phyloP scores from a whole-genome alignment of 2,797 vertebrate genomes.

The Anisognathus igniventris region DNA sequence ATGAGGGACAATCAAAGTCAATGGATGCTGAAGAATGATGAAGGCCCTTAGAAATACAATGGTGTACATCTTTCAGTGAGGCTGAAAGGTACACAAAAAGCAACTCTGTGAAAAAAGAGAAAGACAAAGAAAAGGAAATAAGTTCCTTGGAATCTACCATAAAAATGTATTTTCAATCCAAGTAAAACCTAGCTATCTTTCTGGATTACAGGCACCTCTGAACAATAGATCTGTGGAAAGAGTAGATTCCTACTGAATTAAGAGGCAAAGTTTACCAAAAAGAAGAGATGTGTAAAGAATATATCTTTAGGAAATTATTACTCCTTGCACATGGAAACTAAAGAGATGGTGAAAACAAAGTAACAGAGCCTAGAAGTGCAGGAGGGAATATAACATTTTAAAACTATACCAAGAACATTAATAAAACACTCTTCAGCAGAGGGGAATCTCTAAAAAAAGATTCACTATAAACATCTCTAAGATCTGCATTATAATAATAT shows the following conservation, averaged over 20 bases:
- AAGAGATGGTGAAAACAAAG: background rate
- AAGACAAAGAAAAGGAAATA: background rate
- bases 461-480: background rate
- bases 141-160: background rate
- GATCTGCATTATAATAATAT: background rate
- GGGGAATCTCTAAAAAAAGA: background rate
- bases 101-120: background rate
- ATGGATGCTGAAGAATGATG: background rate
- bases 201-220: background rate
- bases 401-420: background rate
- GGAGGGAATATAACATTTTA: background rate
- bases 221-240: background rate
- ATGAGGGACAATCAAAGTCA: background rate
- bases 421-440: background rate
- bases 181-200: background rate
- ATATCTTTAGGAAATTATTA: background rate
- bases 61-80: background rate
- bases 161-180: background rate
- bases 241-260: background rate
- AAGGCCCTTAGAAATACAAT: background rate
- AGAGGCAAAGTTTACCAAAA: background rate
- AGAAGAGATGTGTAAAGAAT: background rate
- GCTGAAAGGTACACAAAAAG: background rate
- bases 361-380: background rate
- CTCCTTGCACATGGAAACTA: background rate